These are phyloP conservation scores for Acanthornis magna DNA, from an alignment of 2,797 vertebrate genomes.

Conservation along the genomic window DNA sequence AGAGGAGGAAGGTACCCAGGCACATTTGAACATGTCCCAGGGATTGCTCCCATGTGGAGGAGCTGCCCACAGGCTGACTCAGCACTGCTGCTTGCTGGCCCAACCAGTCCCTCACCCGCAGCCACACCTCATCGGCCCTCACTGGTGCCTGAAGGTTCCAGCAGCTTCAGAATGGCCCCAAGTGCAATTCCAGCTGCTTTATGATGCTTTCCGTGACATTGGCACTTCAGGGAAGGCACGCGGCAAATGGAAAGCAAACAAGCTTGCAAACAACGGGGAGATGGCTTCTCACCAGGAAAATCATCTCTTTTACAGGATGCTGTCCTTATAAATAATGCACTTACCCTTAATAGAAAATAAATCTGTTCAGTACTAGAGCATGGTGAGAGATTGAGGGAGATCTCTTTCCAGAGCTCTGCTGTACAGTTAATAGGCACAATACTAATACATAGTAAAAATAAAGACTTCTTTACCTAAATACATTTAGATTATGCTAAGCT, in stretches of 20 bases:
- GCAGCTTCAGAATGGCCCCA: neutral
- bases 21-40: rapidly evolving
- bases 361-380: neutral
- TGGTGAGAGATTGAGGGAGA: neutral
- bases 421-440: neutral
- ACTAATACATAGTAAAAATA: neutral
- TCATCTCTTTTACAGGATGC: neutral
- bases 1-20: neutral
- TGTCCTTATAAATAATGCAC: neutral
- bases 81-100: neutral
- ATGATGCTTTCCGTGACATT: neutral
- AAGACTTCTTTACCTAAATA: neutral
- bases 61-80: rapidly evolving
- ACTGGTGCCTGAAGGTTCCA: neutral
- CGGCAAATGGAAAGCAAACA: neutral
- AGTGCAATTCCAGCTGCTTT: neutral
- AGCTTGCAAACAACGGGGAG: neutral
- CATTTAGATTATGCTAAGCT: neutral
- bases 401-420: neutral
- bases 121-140: neutral
- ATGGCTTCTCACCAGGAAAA: neutral
- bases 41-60: neutral
- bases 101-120: neutral
- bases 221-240: neutral
- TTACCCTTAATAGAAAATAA: neutral